Evolutionary conservation across 2,797 vertebrate species (phyloP).

Genomic region (Fistularia tabacaria): DNA sequence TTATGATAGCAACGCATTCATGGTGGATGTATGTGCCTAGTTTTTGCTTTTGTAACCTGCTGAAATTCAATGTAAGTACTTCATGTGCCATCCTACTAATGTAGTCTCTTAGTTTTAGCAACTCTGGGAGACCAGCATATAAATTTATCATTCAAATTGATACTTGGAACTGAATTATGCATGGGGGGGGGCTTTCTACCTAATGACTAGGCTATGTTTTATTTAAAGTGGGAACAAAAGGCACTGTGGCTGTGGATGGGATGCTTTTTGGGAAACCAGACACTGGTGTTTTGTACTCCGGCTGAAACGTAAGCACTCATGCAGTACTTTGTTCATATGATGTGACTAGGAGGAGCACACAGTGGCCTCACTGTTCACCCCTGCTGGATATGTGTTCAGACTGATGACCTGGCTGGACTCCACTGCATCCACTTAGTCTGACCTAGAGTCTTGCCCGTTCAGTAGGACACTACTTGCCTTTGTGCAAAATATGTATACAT

Average conservation of each 20-base stretch:
- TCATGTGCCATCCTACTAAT: no score
- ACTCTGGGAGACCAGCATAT: no score
- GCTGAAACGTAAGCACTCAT: constrained; percentile 62
- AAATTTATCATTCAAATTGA: constrained; percentile 25
- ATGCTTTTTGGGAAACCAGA: constrained; percentile 66
- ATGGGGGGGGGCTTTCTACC: constrained; percentile 50
- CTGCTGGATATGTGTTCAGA: constrained; percentile 14
- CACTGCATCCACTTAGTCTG: constrained; percentile 14
- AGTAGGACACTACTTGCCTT: no score
- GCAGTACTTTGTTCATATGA: constrained; percentile 52
- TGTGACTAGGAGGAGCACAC: constrained; percentile 45
- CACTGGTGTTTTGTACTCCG: constrained; percentile 61
- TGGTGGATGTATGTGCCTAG: no score
- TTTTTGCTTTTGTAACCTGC: no score
- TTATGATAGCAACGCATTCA: no score
- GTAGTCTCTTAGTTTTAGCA: no score
- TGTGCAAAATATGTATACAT: no score
- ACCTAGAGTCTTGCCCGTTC: constrained; percentile 6
- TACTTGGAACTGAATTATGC: constrained; percentile 69
- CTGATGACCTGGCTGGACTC: constrained; percentile 20
- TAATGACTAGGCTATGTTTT: constrained; percentile 74
- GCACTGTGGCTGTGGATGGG: constrained; percentile 39
- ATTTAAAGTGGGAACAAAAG: constrained; percentile 76
- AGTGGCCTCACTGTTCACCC: constrained; percentile 43
- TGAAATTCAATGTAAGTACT: no score